These are phyloP conservation scores for Netelia virgata DNA, from an alignment of 2,888 invertebrate genomes.

Conservation along the genomic window DNA sequence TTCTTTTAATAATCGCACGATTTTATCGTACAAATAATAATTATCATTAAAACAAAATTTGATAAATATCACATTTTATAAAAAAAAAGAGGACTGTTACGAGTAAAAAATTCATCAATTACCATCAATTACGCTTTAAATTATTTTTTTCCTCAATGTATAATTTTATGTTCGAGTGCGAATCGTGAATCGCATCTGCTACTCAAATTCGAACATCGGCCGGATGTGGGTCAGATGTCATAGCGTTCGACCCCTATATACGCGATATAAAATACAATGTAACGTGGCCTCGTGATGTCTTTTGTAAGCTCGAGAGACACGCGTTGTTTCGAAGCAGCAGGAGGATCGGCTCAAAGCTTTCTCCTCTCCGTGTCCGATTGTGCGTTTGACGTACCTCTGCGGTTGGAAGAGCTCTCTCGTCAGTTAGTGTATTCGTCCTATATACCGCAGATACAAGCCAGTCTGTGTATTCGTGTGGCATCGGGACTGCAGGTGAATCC, in stretches of 20 bases:
- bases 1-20: too few species aligned
- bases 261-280: conserved; percentile 7
- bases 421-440: conserved; percentile 40
- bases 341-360: conserved; percentile 26
- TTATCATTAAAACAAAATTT: too few species aligned
- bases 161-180: conserved; percentile 17
- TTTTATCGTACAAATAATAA: too few species aligned
- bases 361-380: conserved; percentile 30
- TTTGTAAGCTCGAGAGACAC: conserved; percentile 37
- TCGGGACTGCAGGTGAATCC: conserved; percentile 76
- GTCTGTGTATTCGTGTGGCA: conserved; percentile 18
- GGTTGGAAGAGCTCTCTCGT: conserved; percentile 40
- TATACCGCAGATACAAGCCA: not conserved
- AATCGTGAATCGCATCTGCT: conserved; percentile 63
- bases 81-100: conserved; percentile 15
- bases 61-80: not conserved
- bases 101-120: not conserved
- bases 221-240: conserved; percentile 80
- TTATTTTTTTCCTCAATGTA: conserved; percentile 13
- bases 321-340: conserved; percentile 39
- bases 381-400: conserved; percentile 50
- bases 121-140: too few species aligned
- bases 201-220: conserved; percentile 58
- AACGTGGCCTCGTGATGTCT: conserved; percentile 44
- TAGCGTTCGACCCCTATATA: conserved; percentile 75